phyloP scores from a whole-genome alignment of 2,113 vertebrate species.

The Mirza zaza region DNA sequence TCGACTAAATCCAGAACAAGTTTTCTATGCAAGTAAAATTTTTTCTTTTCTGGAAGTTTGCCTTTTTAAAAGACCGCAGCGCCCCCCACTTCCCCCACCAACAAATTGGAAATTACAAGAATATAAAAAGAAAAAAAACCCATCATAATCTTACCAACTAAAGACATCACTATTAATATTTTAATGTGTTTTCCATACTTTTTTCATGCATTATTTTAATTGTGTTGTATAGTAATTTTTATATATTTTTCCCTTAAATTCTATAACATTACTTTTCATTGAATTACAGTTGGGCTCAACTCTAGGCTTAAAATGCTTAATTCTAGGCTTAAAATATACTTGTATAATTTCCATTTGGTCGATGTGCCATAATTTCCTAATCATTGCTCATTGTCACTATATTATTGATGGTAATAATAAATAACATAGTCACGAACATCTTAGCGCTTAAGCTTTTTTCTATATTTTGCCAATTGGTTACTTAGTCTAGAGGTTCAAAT shows the following conservation, averaged over 20 bases:
- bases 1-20: background rate
- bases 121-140: background rate
- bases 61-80: background rate
- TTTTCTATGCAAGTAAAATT: slow-evolving; percentile 49
- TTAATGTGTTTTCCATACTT: background rate
- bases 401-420: background rate
- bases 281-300: background rate
- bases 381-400: background rate
- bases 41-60: slow-evolving; percentile 1
- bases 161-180: background rate
- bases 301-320: background rate
- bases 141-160: background rate
- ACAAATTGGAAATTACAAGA: background rate
- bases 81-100: accelerated
- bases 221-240: background rate
- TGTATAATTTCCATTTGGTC: background rate
- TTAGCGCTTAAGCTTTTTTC: background rate
- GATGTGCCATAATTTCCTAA: background rate
- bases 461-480: slow-evolving; percentile 22
- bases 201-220: slow-evolving; percentile 21
- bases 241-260: background rate
- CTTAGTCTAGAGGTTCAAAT: background rate
- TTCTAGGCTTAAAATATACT: background rate
- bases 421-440: background rate
- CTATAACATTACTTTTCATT: slow-evolving; percentile 17